These are phyloP conservation scores for Notoglanidium macrostoma DNA, from an alignment of 2,797 vertebrate genomes.

Conservation along the genomic window DNA sequence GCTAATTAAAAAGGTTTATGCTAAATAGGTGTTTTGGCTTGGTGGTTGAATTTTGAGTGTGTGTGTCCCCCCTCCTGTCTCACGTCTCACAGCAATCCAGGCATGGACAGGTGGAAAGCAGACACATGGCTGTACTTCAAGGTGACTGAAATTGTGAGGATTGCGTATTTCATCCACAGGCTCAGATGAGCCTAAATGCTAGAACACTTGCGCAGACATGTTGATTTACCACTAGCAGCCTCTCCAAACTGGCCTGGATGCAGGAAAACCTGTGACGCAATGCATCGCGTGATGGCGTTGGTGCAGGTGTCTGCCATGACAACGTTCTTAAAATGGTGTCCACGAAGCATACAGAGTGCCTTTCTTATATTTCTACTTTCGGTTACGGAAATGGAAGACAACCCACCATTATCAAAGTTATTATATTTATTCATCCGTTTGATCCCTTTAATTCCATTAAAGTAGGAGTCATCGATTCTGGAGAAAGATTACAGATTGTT, in stretches of 20 bases:
- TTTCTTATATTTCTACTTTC: not conserved
- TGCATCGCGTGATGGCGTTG: not conserved
- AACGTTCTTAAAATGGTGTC: not conserved
- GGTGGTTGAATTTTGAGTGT: conserved; percentile 43
- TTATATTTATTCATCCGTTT: not conserved
- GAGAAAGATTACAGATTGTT: too few species aligned
- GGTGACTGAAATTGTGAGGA: not conserved
- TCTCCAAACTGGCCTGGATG: not conserved
- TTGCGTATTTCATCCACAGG: not conserved
- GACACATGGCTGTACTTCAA: not conserved
- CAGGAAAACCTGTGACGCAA: not conserved
- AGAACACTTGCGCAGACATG: not conserved
- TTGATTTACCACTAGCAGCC: not conserved
- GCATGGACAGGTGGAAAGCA: not conserved
- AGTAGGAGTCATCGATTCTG: too few species aligned
- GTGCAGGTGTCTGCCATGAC: not conserved
- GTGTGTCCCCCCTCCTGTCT: not conserved
- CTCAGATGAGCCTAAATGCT: not conserved
- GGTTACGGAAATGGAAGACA: not conserved
- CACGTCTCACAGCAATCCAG: not conserved
- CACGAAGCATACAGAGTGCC: not conserved
- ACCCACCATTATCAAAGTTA: not conserved
- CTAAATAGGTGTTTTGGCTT: conserved; percentile 37
- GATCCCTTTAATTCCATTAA: not conserved
- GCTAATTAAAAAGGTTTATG: conserved; percentile 46